Evolutionary conservation across 2,888 invertebrate genomes (phyloP).

Genomic region (Microctonus hyperodae): DNA sequence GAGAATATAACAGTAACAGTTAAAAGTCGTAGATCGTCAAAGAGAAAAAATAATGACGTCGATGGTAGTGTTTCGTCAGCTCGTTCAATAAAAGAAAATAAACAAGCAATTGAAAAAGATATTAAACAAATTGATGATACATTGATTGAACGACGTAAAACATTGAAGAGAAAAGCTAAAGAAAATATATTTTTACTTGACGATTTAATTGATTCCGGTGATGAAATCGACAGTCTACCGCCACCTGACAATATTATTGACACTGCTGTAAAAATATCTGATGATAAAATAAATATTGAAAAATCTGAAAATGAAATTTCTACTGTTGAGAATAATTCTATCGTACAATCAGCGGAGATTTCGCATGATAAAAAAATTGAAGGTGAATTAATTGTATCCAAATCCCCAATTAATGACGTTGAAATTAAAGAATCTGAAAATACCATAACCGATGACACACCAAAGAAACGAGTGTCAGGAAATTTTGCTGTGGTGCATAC

Average conservation of each 20-base stretch:
- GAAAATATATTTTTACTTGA: conserved; percentile 33
- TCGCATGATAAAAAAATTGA: neutral
- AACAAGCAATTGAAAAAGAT: conserved; percentile 7
- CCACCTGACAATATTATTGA: neutral
- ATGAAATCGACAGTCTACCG: conserved; percentile 26
- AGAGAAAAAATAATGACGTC: conserved; percentile 14
- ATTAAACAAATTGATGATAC: conserved; percentile 16
- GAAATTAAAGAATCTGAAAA: conserved; percentile 23
- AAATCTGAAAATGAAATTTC: neutral
- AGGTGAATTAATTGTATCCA: neutral
- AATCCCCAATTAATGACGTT: neutral
- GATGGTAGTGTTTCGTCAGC: neutral
- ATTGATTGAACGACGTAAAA: conserved; percentile 28
- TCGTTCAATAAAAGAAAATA: conserved; percentile 7
- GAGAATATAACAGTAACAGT: neutral
- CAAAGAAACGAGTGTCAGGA: conserved; percentile 51
- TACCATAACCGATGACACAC: conserved; percentile 37
- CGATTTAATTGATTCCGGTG: conserved; percentile 30
- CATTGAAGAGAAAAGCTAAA: conserved; percentile 31
- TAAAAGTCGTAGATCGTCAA: conserved; percentile 14
- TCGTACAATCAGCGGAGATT: neutral
- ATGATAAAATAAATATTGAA: neutral
- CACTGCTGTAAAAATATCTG: neutral
- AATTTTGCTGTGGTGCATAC: conserved; percentile 59
- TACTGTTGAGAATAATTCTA: neutral